phyloP scores from a whole-genome alignment of 2,797 vertebrate species.

The Delichon dasypus region DNA sequence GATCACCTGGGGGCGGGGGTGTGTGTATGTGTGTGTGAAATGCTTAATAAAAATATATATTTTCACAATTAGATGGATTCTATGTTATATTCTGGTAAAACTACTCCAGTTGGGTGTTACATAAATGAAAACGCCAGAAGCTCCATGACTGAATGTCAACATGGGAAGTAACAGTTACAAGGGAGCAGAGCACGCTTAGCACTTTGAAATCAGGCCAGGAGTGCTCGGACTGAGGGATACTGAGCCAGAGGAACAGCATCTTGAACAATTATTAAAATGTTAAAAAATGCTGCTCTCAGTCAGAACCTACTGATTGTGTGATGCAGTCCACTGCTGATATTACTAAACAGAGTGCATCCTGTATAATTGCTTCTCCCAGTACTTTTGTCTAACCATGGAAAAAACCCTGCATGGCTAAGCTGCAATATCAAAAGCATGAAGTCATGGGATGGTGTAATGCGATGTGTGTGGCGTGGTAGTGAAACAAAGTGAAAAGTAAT shows the following conservation, averaged over 20 bases:
- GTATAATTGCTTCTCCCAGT: not conserved
- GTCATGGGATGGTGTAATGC: not conserved
- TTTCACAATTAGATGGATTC: not conserved
- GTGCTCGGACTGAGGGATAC: not conserved
- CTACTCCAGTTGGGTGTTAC: not conserved
- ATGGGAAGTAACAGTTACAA: not conserved
- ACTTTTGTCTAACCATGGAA: not conserved
- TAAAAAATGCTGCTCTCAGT: not conserved
- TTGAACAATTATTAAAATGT: not conserved
- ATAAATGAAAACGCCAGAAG: not conserved
- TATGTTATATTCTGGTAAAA: not conserved
- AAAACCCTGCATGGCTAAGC: not conserved
- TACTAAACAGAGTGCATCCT: not conserved
- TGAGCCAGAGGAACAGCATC: not conserved
- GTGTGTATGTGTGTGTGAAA: not conserved
- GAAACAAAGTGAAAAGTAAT: not conserved
- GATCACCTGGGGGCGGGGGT: not conserved
- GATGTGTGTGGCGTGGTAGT: not conserved
- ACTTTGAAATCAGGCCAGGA: not conserved
- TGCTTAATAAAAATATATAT: not conserved
- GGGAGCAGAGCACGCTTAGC: not conserved
- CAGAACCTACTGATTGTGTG: not conserved
- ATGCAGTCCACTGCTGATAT: not conserved
- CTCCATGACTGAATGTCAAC: not conserved
- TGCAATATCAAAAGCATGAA: not conserved